Evolutionary conservation across 2,888 invertebrate genomes (phyloP).

Genomic region (Clunio marinus): DNA sequence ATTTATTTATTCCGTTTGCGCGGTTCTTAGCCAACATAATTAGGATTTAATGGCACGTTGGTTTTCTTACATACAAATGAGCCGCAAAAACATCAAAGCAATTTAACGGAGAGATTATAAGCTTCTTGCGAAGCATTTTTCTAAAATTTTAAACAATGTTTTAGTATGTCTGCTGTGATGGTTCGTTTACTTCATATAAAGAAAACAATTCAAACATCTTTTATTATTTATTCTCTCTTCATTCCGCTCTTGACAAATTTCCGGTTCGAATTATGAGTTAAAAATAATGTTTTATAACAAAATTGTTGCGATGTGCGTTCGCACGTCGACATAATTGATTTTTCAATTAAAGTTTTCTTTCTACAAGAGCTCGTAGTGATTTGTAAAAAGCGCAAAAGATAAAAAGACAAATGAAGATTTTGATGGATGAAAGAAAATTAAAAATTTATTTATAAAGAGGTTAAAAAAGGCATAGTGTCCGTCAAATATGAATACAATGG

Average conservation of each 20-base stretch:
- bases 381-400: slow-evolving; percentile 11
- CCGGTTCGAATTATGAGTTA: slow-evolving; percentile 19
- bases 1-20: neutral
- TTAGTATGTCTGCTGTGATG: neutral
- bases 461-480: neutral
- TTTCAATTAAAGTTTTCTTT: slow-evolving; percentile 13
- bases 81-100: slow-evolving; percentile 42
- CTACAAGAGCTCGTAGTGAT: neutral
- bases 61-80: slow-evolving; percentile 51
- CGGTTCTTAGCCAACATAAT: slow-evolving; percentile 20
- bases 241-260: slow-evolving; percentile 15
- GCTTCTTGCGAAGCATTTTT: no score
- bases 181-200: neutral
- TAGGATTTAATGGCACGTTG: slow-evolving; percentile 49
- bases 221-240: neutral
- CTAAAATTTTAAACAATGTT: slow-evolving; percentile 3
- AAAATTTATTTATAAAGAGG: neutral
- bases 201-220: neutral
- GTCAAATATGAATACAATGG: neutral
- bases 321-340: slow-evolving; percentile 16
- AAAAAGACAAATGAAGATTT: neutral
- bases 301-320: neutral
- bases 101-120: neutral
- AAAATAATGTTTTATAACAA: neutral
- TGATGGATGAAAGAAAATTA: no score